These are phyloP conservation scores for Torymus texanus DNA, from an alignment of 2,888 invertebrate species.

Conservation along the genomic window DNA sequence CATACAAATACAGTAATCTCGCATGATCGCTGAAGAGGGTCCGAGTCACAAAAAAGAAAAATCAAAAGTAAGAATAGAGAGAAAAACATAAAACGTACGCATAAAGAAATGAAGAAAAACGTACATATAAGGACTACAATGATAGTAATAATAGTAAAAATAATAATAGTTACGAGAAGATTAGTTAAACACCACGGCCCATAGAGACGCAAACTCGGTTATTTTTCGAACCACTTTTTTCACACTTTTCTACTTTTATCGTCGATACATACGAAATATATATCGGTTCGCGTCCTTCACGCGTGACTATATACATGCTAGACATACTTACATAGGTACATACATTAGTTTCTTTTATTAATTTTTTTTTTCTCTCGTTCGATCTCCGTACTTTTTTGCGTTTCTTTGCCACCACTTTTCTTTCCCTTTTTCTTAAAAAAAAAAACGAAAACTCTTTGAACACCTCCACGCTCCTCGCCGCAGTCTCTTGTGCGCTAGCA, in stretches of 20 bases:
- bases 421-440: slow-evolving; percentile 27
- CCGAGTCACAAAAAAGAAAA: slow-evolving; percentile 43
- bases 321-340: slow-evolving; percentile 59
- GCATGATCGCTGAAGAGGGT: slow-evolving; percentile 37
- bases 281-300: slow-evolving; percentile 54
- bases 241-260: slow-evolving; percentile 27
- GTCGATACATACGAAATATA: slow-evolving; percentile 56
- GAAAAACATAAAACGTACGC: slow-evolving; percentile 2
- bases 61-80: slow-evolving; percentile 25
- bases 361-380: slow-evolving; percentile 35
- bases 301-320: slow-evolving; percentile 58
- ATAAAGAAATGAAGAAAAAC: slow-evolving; percentile 37
- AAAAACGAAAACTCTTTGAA: slow-evolving; percentile 45
- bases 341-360: slow-evolving; percentile 53
- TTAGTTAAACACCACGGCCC: slow-evolving; percentile 41
- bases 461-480: slow-evolving; percentile 8
- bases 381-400: background rate
- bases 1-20: slow-evolving; percentile 52
- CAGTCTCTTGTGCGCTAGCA: slow-evolving; percentile 54
- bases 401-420: slow-evolving; percentile 17
- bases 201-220: slow-evolving; percentile 43
- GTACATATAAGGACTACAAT: slow-evolving; percentile 23
- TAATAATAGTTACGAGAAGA: slow-evolving; percentile 36
- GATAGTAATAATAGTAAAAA: slow-evolving; percentile 33
- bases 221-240: slow-evolving; percentile 29